Evolutionary conservation across 2,797 vertebrate species (phyloP).

Genomic region (Pterois miles): DNA sequence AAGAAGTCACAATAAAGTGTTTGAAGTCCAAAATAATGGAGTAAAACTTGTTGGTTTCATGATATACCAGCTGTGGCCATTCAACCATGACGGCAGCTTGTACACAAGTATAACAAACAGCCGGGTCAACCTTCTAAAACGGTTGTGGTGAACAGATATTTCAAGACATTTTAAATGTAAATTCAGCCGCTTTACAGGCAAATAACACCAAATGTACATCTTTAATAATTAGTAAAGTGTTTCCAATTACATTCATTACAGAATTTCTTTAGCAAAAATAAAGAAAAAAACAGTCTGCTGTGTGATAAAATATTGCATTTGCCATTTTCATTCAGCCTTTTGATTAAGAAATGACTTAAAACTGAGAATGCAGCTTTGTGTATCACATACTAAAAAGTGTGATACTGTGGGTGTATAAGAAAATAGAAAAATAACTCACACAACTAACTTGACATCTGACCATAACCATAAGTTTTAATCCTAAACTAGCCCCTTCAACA

Average conservation of each 20-base stretch:
- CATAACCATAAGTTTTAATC: background rate
- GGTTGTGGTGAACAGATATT: background rate
- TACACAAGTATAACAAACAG: background rate
- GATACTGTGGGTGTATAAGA: background rate
- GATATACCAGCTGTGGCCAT: background rate
- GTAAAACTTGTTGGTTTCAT: background rate
- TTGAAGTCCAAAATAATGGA: background rate
- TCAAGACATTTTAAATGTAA: background rate
- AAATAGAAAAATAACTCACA: background rate
- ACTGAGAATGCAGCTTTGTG: background rate
- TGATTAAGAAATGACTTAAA: background rate
- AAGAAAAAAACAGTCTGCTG: background rate
- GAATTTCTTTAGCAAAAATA: background rate
- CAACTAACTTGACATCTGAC: background rate
- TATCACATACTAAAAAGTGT: background rate
- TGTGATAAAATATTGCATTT: background rate
- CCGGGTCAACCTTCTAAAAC: background rate
- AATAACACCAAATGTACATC: background rate
- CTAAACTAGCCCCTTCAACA: background rate
- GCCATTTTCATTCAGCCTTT: background rate
- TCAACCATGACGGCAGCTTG: background rate
- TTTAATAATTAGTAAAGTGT: background rate
- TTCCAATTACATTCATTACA: background rate
- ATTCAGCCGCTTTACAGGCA: background rate
- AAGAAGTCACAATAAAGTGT: background rate